Conservation (phyloP, 2,113 vertebrate genomes). For the Engraulis encrasicolus region DNA sequence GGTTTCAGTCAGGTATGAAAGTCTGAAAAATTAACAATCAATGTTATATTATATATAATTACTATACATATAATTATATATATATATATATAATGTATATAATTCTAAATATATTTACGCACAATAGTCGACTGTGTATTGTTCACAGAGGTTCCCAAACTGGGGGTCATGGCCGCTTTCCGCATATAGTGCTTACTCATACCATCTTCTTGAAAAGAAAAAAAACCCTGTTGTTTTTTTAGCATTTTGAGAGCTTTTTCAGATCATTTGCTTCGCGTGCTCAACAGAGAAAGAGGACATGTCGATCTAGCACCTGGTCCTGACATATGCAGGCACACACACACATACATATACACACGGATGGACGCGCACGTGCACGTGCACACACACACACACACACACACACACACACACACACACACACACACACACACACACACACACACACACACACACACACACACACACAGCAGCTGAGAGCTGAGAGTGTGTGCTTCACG, state of each 20-base stretch:
- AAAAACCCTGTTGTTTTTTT: background rate
- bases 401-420: conserved; percentile 40
- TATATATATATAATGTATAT: too few relatives aligned
- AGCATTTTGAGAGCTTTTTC: background rate
- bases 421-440: conserved; percentile 35
- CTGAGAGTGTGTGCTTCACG: conserved; percentile 54
- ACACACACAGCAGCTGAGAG: conserved; percentile 42
- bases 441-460: conserved; percentile 16
- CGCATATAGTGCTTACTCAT: too few relatives aligned
- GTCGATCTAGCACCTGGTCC: conserved; percentile 15
- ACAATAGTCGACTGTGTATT: too few relatives aligned
- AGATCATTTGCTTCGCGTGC: conserved; percentile 10
- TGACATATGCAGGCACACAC: conserved; percentile 30
- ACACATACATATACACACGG: conserved; percentile 40
- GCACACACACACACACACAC: conserved; percentile 43
- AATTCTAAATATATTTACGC: too few relatives aligned
- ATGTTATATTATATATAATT: too few relatives aligned
- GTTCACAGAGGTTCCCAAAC: too few relatives aligned
- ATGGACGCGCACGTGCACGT: conserved; percentile 33
- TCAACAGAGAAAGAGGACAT: background rate
- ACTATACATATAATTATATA: too few relatives aligned
- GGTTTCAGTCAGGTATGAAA: too few relatives aligned
- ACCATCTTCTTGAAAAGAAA: too few relatives aligned
- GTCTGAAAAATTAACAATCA: too few relatives aligned
- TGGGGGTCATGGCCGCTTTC: too few relatives aligned